Evolutionary conservation across 2,797 vertebrate genomes (phyloP), one percentile per base, ranked within the genome.

Genomic region (Lagocephalus sceleratus): DNA sequence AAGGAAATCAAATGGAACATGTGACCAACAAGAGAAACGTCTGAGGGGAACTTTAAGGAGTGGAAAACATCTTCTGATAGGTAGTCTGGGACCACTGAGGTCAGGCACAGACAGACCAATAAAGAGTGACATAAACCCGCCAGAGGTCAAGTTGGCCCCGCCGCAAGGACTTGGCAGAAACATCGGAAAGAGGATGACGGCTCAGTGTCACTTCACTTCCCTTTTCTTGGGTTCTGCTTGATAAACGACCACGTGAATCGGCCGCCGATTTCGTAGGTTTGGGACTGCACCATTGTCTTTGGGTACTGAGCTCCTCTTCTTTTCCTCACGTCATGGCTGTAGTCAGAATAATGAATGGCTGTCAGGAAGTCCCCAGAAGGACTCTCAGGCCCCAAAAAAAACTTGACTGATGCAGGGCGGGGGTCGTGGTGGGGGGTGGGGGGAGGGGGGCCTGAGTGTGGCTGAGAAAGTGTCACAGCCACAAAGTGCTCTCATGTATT

Each of bases 211-310:
- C 60, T 70, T 72, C 41, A 64, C 67, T 81, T 87, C 81, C 83
- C 81, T 60, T 73, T 68, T 74, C 66, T 42, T 70, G 58, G 64
- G 51, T 66, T 67, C 40, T 2, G 54, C 51, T 62, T 82, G 80
- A 79, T 79, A 68, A 76, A 85, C 73, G 78, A 65, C 75, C 63
- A 57, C 83, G 76, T 75, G 75, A 76, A 84, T 71, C 60, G 58
- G 58, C 47, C 29, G 49, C 58, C 60, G 42, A 1, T 35, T 49
- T 68, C 51, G 41, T 47, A 42, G 46, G 54, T 57, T 48, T 48
- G 32, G 58, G 38, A 49, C 53, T 45, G 71, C 49, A 26, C 35
- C 46, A 51, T 44, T 68, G 25, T 23, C 32, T 58, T 41, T 38
- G 52, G 57, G 17, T 20, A 50, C 35, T 51, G 52, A 57, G 56